A percentile compares a stretch with the other conserved stretches of the same genome.
These are phyloP conservation scores for Montipora capricornis DNA, from an alignment of 64 coral and sea anemone genomes.

Conservation along the genomic window DNA sequence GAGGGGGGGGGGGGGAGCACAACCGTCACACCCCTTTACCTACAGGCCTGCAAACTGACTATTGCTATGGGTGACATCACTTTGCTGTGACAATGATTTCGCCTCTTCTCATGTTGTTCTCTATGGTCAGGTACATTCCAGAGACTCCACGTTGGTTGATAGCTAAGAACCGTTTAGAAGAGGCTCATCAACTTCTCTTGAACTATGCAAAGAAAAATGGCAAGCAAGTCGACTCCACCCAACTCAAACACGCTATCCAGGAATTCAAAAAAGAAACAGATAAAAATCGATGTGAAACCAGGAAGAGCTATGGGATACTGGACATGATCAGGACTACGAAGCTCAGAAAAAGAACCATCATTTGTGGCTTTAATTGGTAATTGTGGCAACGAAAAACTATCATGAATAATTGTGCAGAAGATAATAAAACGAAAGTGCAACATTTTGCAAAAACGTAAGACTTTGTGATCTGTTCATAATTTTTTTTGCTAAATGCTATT, in stretches of 20 bases:
- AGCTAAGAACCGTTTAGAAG: conserved; percentile 79
- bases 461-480: too few relatives aligned
- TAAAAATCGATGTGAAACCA: conserved; percentile 3
- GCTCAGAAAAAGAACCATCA: conserved; percentile 82
- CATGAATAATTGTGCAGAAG: not conserved
- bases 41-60: too few relatives aligned
- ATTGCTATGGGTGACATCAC: too few relatives aligned
- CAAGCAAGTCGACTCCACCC: conserved; percentile 46
- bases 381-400: not conserved
- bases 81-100: too few relatives aligned
- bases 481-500: not conserved
- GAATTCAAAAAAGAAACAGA: conserved; percentile 59
- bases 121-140: conserved; percentile 52
- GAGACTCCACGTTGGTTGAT: conserved; percentile 95
- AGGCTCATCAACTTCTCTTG: conserved; percentile 67
- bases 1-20: too few relatives aligned
- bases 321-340: conserved; percentile 75
- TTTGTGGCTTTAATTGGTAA: conserved; percentile 89
- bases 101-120: too few relatives aligned
- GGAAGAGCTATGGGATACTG: conserved; percentile 42
- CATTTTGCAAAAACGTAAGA: too few relatives aligned
- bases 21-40: too few relatives aligned
- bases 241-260: conserved; percentile 54
- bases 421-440: too few relatives aligned
- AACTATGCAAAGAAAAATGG: conserved; percentile 76